Percentiles rank a stretch among this genome's conserved stretches.
These are phyloP conservation scores for Lichenostomus cassidix DNA, from an alignment of 2,113 vertebrate genomes.

Conservation along the genomic window DNA sequence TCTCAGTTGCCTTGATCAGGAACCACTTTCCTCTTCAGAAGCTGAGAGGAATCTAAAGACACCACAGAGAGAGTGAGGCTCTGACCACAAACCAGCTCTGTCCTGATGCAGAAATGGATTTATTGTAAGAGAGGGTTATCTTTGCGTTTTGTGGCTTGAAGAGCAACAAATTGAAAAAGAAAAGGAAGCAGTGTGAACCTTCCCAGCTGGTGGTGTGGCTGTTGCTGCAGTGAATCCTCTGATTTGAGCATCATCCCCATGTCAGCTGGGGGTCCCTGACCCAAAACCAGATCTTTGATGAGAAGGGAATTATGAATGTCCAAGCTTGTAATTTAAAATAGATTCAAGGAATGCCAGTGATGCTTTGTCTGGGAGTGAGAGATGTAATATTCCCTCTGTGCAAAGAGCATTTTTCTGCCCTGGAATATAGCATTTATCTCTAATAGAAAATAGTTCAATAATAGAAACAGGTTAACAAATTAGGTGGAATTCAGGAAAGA, in stretches of 20 bases:
- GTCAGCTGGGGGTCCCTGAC: not conserved
- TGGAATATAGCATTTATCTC: not conserved
- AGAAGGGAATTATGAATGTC: not conserved
- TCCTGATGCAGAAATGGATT: not conserved
- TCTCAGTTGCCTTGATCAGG: not conserved
- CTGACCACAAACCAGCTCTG: not conserved
- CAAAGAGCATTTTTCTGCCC: not conserved
- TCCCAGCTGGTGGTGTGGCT: not conserved
- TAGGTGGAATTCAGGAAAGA: slow-evolving; percentile 14
- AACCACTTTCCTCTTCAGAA: not conserved
- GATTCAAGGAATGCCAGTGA: not conserved
- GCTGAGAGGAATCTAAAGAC: not conserved
- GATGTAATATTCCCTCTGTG: not conserved
- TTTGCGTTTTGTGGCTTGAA: not conserved
- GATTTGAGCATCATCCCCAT: not conserved
- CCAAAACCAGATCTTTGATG: not conserved
- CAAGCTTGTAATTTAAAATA: not conserved
- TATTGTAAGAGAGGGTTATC: not conserved
- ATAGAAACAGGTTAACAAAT: slow-evolving; percentile 42
- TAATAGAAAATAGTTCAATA: not conserved
- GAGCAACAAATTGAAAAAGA: not conserved
- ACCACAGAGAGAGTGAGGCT: not conserved
- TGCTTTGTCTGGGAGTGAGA: not conserved
- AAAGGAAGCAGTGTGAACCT: not conserved
- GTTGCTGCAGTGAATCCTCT: no score